Conservation (phyloP, 2,797 vertebrate genomes). For the Coluber constrictor region DNA sequence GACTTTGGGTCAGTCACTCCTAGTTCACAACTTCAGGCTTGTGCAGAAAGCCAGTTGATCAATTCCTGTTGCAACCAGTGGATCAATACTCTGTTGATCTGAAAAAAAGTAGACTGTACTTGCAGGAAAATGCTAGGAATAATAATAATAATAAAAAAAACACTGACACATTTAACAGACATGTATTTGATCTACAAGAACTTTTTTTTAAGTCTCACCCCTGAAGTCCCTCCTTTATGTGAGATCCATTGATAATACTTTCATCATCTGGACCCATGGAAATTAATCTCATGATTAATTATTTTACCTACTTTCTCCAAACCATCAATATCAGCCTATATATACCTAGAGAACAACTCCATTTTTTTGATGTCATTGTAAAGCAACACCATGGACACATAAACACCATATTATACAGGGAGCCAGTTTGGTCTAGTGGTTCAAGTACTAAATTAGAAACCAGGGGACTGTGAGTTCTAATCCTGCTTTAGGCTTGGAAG, state of each 20-base stretch:
- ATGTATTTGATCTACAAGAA: not conserved
- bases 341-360: not conserved
- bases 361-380: not conserved
- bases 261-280: not conserved
- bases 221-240: not conserved
- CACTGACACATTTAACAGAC: no score
- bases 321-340: not conserved
- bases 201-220: not conserved
- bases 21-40: no score
- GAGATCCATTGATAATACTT: not conserved
- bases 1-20: no score
- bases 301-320: not conserved
- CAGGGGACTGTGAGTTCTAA: not conserved
- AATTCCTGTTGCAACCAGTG: no score
- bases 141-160: no score
- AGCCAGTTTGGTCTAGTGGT: not conserved
- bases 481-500: not conserved
- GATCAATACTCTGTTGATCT: no score
- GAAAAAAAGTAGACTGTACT: no score
- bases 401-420: not conserved
- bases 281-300: not conserved
- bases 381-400: not conserved
- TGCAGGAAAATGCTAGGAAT: no score
- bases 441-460: not conserved
- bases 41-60: no score